Evolutionary conservation across 1,140 invertebrate species (phyloP).

Genomic region (Neodiprion fabricii): DNA sequence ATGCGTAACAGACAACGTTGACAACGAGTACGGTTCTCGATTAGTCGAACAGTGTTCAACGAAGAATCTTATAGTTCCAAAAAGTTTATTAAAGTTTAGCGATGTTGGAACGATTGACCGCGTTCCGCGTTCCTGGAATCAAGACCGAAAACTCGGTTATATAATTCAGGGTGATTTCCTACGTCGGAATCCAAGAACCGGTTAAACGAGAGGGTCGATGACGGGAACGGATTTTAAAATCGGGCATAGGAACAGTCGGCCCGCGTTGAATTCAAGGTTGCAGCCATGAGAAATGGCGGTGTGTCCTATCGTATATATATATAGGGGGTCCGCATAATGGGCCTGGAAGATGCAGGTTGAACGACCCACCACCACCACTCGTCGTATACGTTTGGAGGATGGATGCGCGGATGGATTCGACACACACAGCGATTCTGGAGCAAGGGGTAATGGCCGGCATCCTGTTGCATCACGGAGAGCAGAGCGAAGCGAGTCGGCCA

Average conservation of each 20-base stretch:
- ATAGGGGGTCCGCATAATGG: not conserved
- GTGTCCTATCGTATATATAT: not conserved
- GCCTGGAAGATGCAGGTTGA: slow-evolving; percentile 1
- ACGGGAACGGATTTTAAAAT: not conserved
- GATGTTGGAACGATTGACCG: too few relatives aligned
- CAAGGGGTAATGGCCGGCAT: slow-evolving; percentile 51
- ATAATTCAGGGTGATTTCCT: too few relatives aligned
- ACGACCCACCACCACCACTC: not conserved
- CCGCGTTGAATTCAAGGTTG: not conserved
- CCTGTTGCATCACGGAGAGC: slow-evolving; percentile 54
- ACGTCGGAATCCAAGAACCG: too few relatives aligned
- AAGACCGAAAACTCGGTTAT: too few relatives aligned
- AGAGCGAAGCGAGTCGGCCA: not conserved
- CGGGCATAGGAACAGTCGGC: not conserved
- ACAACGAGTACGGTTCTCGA: too few relatives aligned
- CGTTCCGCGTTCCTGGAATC: too few relatives aligned
- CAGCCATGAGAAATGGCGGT: not conserved
- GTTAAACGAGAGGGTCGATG: too few relatives aligned
- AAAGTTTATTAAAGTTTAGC: too few relatives aligned
- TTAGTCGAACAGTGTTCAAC: too few relatives aligned
- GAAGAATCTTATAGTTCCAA: too few relatives aligned
- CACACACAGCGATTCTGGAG: not conserved
- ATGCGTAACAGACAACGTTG: too few relatives aligned
- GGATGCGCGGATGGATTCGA: slow-evolving; percentile 8
- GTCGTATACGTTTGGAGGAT: not conserved